Evolutionary conservation across 2,797 vertebrate species (phyloP).

Genomic region (Chelon labrosus): DNA sequence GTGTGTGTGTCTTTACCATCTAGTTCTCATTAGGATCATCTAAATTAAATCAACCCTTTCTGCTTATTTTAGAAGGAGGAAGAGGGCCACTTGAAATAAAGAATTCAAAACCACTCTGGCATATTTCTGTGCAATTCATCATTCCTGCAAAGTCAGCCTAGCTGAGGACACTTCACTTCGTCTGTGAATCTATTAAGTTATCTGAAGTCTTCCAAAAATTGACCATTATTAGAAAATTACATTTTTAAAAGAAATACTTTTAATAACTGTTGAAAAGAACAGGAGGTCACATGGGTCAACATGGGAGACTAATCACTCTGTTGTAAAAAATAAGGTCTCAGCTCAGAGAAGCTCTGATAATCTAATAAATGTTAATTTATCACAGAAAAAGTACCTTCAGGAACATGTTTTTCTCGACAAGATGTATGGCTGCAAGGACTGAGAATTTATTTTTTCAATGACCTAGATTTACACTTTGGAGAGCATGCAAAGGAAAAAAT

Average conservation of each 20-base stretch:
- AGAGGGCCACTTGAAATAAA: neutral
- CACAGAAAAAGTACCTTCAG: neutral
- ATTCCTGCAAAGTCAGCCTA: neutral
- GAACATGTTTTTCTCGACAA: neutral
- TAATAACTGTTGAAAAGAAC: too few relatives aligned
- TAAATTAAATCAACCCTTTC: too few relatives aligned
- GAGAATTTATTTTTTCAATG: neutral
- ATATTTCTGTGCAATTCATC: neutral
- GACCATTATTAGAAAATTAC: neutral
- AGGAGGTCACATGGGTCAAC: too few relatives aligned
- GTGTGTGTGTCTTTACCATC: neutral
- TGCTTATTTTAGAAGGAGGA: neutral
- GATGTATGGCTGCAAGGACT: neutral
- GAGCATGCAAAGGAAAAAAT: neutral
- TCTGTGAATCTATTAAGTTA: neutral
- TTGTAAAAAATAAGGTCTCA: neutral
- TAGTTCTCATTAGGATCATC: too few relatives aligned
- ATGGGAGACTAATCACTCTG: too few relatives aligned
- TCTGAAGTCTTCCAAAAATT: constrained; percentile 11
- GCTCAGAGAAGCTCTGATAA: neutral
- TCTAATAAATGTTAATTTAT: neutral
- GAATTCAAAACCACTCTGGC: neutral
- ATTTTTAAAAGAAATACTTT: neutral
- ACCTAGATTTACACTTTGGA: neutral
- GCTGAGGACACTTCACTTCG: neutral